Conservation (phyloP, 2,113 vertebrate genomes). For the Alligator mississippiensis region DNA sequence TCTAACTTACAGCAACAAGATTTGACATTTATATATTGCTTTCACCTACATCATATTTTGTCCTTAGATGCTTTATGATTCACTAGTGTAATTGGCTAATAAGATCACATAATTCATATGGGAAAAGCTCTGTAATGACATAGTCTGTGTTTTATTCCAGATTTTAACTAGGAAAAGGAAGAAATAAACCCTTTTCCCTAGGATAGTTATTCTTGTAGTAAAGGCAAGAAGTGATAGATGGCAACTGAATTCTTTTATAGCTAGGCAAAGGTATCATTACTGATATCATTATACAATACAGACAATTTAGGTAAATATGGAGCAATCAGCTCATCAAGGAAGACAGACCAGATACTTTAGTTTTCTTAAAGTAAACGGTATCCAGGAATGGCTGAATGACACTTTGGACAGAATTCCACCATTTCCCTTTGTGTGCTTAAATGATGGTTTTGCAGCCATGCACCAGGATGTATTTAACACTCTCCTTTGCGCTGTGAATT, state of each 20-base stretch:
- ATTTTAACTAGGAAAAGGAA: neutral
- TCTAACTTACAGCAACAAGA: slow-evolving; percentile 23
- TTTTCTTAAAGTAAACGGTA: neutral
- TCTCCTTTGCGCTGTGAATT: no score
- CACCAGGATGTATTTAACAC: no score
- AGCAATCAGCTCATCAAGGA: neutral
- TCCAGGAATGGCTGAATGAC: neutral
- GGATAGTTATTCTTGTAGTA: neutral
- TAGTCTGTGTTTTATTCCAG: neutral
- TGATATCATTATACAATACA: neutral
- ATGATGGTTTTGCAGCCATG: no score
- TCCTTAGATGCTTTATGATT: slow-evolving; percentile 49
- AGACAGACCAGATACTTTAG: neutral
- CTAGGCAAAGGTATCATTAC: rapidly evolving
- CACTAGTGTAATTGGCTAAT: slow-evolving; percentile 33
- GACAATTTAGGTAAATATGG: neutral
- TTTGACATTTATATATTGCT: slow-evolving; percentile 50
- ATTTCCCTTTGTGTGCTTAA: no score
- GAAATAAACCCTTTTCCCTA: neutral
- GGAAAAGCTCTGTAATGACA: neutral
- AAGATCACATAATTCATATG: slow-evolving; percentile 14
- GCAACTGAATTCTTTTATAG: neutral
- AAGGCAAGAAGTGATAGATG: neutral
- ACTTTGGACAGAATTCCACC: neutral
- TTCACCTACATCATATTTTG: neutral